A percentile compares a stretch with the other conserved stretches of the same genome.
Evolutionary conservation across 1,140 invertebrate genomes (phyloP).

Genomic region (Formica selysi): DNA sequence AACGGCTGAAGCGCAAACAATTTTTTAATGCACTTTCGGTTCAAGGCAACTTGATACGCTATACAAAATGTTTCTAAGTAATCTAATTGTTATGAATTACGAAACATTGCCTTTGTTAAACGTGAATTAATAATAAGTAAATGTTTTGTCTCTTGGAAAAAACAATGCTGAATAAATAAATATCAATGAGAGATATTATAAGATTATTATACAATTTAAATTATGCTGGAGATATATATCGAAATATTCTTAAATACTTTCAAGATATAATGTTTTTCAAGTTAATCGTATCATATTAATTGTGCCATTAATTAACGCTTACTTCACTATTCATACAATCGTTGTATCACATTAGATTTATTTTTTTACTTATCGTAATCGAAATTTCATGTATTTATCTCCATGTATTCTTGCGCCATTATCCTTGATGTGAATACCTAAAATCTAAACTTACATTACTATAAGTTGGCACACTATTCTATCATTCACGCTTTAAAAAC

Average conservation of each 20-base stretch:
- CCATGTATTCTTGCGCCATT: not conserved
- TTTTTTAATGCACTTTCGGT: conserved; percentile 86
- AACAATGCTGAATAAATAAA: not conserved
- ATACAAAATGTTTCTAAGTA: conserved; percentile 79
- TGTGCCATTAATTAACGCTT: conserved; percentile 18
- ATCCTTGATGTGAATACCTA: not conserved
- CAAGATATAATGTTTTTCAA: not conserved
- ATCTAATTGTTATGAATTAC: conserved; percentile 15
- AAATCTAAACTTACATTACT: conserved; percentile 35
- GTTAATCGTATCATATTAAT: not conserved
- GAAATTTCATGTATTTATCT: conserved; percentile 6
- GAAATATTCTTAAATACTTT: conserved; percentile 18
- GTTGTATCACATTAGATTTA: conserved; percentile 26
- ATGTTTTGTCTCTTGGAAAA: not conserved
- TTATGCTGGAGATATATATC: conserved; percentile 14
- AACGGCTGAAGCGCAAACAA: conserved; percentile 73
- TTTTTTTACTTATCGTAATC: conserved; percentile 1
- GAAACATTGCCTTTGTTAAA: not conserved
- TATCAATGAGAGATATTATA: not conserved
- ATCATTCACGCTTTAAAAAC: conserved; percentile 9
- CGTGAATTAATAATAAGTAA: not conserved
- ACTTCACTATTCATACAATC: conserved; percentile 2
- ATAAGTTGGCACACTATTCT: conserved; percentile 39
- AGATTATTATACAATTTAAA: conserved; percentile 21
- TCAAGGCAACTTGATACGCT: conserved; percentile 86